Conservation (phyloP, 2,113 vertebrate genomes). For the Trogon melanurus region DNA sequence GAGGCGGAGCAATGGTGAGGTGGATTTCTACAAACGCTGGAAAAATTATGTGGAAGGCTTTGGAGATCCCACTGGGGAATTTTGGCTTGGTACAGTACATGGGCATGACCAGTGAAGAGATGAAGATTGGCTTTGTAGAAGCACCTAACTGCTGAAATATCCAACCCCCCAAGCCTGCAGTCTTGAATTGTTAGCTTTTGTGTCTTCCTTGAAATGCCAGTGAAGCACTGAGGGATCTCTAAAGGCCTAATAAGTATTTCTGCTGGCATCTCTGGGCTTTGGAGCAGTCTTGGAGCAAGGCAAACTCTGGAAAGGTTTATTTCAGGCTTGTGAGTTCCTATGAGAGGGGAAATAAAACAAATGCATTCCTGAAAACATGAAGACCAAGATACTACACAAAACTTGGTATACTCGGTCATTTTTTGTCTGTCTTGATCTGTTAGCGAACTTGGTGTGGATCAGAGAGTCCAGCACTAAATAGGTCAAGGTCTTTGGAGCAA, state of each 20-base stretch:
- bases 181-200: not conserved
- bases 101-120: not conserved
- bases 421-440: not conserved
- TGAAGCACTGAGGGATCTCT: not conserved
- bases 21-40: conserved; percentile 93
- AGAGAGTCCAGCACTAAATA: not conserved
- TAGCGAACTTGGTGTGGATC: not conserved
- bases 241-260: not conserved
- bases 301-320: not conserved
- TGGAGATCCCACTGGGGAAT: conserved; percentile 86
- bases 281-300: not conserved
- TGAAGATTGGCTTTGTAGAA: not conserved
- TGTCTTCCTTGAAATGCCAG: not conserved
- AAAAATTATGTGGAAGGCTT: conserved; percentile 88
- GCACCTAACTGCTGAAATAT: not conserved
- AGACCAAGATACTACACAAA: not conserved
- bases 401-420: not conserved
- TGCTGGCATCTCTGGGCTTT: not conserved
- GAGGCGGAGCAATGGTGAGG: conserved; percentile 80
- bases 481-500: not conserved
- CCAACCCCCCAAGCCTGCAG: not conserved
- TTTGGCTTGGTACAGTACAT: conserved; percentile 85
- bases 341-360: not conserved
- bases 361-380: not conserved
- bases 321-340: not conserved